Evolutionary conservation across 2,113 vertebrate genomes (phyloP).

Genomic region (Pyrgilauda ruficollis): DNA sequence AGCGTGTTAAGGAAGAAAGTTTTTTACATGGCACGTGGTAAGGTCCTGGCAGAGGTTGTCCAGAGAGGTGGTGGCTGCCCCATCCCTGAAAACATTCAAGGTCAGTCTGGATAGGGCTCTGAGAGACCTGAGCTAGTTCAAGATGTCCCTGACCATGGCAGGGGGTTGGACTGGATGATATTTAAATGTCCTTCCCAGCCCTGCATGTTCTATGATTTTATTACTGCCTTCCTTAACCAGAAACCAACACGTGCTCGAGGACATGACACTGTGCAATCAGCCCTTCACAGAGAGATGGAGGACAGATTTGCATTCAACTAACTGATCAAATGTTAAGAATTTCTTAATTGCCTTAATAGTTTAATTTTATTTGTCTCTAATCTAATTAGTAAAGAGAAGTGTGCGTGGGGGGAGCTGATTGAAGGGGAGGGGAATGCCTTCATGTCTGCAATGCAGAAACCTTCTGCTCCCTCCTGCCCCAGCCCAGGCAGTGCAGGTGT

Average conservation of each 20-base stretch:
- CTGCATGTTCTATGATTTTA: background rate
- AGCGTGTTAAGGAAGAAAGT: background rate
- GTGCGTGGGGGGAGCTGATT: background rate
- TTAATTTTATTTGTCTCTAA: constrained; percentile 81
- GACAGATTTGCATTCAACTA: constrained; percentile 71
- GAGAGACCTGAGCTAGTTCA: background rate
- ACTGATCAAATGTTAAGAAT: constrained; percentile 73
- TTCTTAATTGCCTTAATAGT: constrained; percentile 76
- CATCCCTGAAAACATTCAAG: background rate
- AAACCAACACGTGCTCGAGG: background rate
- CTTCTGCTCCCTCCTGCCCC: background rate
- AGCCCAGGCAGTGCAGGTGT: background rate
- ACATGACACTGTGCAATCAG: constrained; percentile 20
- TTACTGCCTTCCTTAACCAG: background rate
- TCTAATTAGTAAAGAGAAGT: constrained; percentile 71
- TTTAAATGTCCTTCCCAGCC: background rate
- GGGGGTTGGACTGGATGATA: background rate
- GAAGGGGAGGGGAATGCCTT: constrained; percentile 16
- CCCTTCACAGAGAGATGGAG: constrained; percentile 41
- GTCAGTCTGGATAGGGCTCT: background rate
- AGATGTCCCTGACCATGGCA: background rate
- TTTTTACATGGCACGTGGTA: background rate
- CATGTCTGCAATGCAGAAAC: background rate
- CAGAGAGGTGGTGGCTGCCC: background rate
- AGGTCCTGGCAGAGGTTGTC: background rate